Base-by-base conservation (phyloP, 2,888 invertebrate genomes). In the Zygogramma bicolorata region DNA sequence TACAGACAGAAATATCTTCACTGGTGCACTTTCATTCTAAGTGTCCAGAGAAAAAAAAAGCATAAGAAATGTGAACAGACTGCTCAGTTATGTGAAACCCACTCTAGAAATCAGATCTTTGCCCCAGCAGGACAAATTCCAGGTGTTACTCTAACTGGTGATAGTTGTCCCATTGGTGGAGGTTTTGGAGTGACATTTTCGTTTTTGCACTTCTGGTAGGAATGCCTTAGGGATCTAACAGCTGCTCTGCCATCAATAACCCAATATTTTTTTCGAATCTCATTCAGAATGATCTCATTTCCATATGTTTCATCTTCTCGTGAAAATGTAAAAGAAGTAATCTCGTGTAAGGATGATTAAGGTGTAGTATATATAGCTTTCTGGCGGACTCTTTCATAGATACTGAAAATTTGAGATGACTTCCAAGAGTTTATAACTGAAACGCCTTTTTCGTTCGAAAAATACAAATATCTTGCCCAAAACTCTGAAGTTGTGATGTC, bases 181-280 rank as follows among this genome's bases (percentile, higher is more conserved):
- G n/a, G n/a, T n/a, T n/a, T n/a, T n/a, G n/a, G n/a, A n/a, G n/a
- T n/a, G n/a, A n/a, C n/a, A n/a, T n/a, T n/a, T n/a, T n/a, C n/a
- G n/a, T n/a, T n/a, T n/a, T n/a, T n/a, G n/a, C n/a, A n/a, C n/a
- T n/a, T n/a, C 13, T 59, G 31, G 15, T 10, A 59, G 7, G 25
- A 53, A 25, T 13, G 13, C n/a, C 25, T 53, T 3, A 15, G 46
- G 1, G 57, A 31, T 61, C 46, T 68, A 1, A 72, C 49, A 2
- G 68, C 68, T 25, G 49, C 22, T 60, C 66, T 63, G 49, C 69
- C 66, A 73, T 73, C 46, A 8, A 73, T 65, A 2, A 70, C 38
- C 69, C 69, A 66, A 22, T 63, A 72, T 61, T 62, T 70, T 38
- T 46, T 62, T 13, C 57, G 29, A 25, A 57, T 27, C 27, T 58